Evolutionary conservation across 1,140 invertebrate genomes (phyloP), one percentile per base, ranked within the genome.

Genomic region (Cherax destructor): DNA sequence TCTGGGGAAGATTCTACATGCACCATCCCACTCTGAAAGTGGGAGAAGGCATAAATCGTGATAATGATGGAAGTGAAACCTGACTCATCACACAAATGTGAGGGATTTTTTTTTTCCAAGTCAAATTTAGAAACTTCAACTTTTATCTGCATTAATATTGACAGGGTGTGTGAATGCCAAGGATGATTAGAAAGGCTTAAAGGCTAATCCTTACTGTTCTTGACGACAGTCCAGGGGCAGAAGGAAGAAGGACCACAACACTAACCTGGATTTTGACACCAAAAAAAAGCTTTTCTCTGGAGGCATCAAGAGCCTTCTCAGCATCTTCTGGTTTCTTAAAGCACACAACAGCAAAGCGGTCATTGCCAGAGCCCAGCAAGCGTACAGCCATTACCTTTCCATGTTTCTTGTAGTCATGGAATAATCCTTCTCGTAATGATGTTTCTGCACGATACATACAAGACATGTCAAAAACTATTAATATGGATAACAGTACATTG

Each of bases 381-480:
- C 97, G 98, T 50, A 99, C 98, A 96, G 97, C 98, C 92, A 97
- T 98, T 93, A 99, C 98, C 95, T 99, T 99, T 50, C 98, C 98
- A 95, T 99, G 98, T 94, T 99, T 99, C 95, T 99, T 99, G 95
- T 99, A 99, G 95, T 99, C 98, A 95, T 99, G 98, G 95, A 98
- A 99, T 91, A 99, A 96, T 91, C 98, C 98, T 95, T 99, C 99
- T 95, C 99, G 98, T 90, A 99, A 95, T 91, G 98, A 99, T 91
- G 98, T 98, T 95, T 98, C 98, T 95, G 96, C 30, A 72, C 88
- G 78, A 77, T 50, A 85, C 21, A 88, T 50, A 24, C 59, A n/a
- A 59, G 13, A 74, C 10, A 81, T 88, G 61, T 65, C 21, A 18
- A 16, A 16, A 21, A 10, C 13, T 65, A 9, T 13, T 56, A 41